Conservation (phyloP, 1,140 invertebrate genomes). For the Archivesica marissinica region DNA sequence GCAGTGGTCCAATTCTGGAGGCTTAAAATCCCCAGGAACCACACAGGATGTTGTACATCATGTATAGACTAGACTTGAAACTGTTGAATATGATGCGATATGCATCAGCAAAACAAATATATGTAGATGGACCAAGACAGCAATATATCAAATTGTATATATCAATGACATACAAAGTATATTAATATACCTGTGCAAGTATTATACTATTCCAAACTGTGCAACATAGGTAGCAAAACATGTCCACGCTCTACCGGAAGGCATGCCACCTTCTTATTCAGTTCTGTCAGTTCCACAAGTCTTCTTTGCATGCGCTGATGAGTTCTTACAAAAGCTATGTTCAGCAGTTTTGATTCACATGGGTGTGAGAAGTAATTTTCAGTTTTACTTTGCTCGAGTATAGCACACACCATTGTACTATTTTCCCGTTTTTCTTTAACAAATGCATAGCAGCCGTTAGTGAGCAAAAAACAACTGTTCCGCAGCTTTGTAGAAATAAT, state of each 20-base stretch:
- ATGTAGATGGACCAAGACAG: too few species aligned
- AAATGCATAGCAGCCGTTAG: slow-evolving; percentile 42
- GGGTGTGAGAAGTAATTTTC: slow-evolving; percentile 49
- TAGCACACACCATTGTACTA: slow-evolving; percentile 9
- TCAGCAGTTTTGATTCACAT: slow-evolving; percentile 54
- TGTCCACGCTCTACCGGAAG: slow-evolving; percentile 39
- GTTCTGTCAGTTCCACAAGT: slow-evolving; percentile 8
- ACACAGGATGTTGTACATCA: too few species aligned
- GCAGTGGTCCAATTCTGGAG: too few species aligned
- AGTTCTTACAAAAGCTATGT: slow-evolving; percentile 30
- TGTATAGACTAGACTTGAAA: too few species aligned
- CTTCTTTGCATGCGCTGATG: slow-evolving; percentile 14
- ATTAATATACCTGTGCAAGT: too few species aligned
- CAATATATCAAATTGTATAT: too few species aligned
- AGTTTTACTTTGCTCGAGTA: slow-evolving; percentile 3
- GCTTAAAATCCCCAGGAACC: too few species aligned
- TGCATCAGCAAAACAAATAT: too few species aligned
- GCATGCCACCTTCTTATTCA: slow-evolving; percentile 43
- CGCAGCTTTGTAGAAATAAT: slow-evolving; percentile 32
- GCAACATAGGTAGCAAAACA: slow-evolving; percentile 56
- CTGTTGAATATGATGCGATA: too few species aligned
- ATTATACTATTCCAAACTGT: slow-evolving; percentile 57
- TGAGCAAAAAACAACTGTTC: slow-evolving; percentile 53
- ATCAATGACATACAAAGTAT: too few species aligned
- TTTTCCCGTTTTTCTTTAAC: slow-evolving; percentile 31